phyloP scores from a whole-genome alignment of 2,888 invertebrate genomes.

The Eretmocerus hayati region DNA sequence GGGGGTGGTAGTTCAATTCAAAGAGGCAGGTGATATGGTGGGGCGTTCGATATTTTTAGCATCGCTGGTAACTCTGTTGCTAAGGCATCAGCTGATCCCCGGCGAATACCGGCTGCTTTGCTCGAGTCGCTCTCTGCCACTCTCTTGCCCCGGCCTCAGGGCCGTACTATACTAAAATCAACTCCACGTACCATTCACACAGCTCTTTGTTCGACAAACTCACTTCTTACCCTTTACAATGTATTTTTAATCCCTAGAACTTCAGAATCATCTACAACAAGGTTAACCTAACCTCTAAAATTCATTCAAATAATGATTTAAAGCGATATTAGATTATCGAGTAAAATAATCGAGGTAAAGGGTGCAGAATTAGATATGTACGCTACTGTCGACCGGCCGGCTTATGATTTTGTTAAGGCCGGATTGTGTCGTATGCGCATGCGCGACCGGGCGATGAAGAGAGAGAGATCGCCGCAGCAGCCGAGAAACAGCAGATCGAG shows the following conservation, averaged over 20 bases:
- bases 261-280: too few species aligned
- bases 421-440: background rate
- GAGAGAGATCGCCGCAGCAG: background rate
- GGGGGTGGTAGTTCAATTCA: too few species aligned
- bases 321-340: too few species aligned
- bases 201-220: constrained; percentile 13
- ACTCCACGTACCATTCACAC: constrained; percentile 17
- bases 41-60: constrained; percentile 30
- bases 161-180: background rate
- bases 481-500: constrained; percentile 13
- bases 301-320: too few species aligned
- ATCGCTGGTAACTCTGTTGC: constrained; percentile 43
- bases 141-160: constrained; percentile 4
- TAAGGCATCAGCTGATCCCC: constrained; percentile 45
- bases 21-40: too few species aligned
- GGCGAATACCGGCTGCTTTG: too few species aligned
- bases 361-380: too few species aligned
- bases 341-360: too few species aligned
- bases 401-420: constrained; percentile 1
- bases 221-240: too few species aligned
- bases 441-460: background rate
- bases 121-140: too few species aligned
- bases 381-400: constrained; percentile 19
- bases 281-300: too few species aligned
- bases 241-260: too few species aligned